Percentiles rank a stretch among this genome's conserved stretches.
Evolutionary conservation across 2,113 vertebrate genomes (phyloP).

Genomic region (Tachycineta bicolor): DNA sequence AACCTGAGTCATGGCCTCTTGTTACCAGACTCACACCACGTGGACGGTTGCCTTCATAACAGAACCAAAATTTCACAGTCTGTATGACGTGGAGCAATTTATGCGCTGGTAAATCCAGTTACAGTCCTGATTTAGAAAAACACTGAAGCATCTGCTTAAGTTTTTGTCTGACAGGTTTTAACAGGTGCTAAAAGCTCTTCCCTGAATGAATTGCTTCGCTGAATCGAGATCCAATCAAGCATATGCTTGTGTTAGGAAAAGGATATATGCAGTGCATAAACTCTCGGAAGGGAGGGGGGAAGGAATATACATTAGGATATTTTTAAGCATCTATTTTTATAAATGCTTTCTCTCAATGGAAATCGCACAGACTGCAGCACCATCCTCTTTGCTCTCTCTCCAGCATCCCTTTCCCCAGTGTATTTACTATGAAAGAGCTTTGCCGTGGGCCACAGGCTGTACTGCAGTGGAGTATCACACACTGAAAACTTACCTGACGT

Average conservation of each 20-base stretch:
- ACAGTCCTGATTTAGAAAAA: not conserved
- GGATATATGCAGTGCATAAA: not conserved
- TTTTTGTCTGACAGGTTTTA: conserved; percentile 6
- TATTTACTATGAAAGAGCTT: conserved; percentile 41
- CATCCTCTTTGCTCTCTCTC: not conserved
- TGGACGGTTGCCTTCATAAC: not conserved
- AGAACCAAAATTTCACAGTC: not conserved
- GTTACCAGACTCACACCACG: not conserved
- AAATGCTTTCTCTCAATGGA: conserved; percentile 1
- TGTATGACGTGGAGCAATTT: not conserved
- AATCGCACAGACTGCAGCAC: not conserved
- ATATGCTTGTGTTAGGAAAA: not conserved
- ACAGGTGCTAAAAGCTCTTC: conserved; percentile 16
- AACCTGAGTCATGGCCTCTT: not conserved
- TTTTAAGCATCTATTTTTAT: conserved; percentile 10
- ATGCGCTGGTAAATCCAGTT: not conserved
- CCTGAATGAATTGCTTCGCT: not conserved
- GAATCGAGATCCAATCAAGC: not conserved
- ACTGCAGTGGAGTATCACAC: not conserved
- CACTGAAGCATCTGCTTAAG: not conserved
- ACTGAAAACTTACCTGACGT: not conserved
- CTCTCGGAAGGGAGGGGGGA: not conserved
- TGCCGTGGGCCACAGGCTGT: conserved; percentile 28
- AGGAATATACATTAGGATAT: not conserved
- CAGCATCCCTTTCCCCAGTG: not conserved